Evolutionary conservation across 2,113 vertebrate species (phyloP), one percentile per base, ranked within the genome.

Genomic region (Leucosticte australis): DNA sequence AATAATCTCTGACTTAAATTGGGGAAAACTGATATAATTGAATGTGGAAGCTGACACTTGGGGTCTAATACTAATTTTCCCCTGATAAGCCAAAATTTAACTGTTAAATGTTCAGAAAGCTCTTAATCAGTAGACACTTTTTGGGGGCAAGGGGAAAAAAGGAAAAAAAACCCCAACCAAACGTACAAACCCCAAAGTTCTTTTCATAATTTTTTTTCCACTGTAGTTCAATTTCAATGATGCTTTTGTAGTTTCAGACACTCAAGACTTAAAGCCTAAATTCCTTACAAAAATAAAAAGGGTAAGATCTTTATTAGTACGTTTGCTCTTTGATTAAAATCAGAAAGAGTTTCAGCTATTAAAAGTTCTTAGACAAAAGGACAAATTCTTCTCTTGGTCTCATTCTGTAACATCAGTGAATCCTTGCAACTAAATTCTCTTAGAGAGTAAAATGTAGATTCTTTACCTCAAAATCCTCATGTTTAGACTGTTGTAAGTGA

Each of bases 91-190:
- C 3, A 63, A 82, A 47, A 42, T 65, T 39, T 50, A 47, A 20
- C 7, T 44, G 8, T 26, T 87, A 78, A 85, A 52, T 8, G 4
- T 71, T 75, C 55, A 67, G 30, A 87, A 87, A 85, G 9, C 3
- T 67, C 4, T 49, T 53, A 71, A 63, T 22, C 12, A 75, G 11
- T 35, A 27, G 14, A 33, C 17, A 28, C 0, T 35, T 57, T 71
- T 12, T 2, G 0, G 47, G 9, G 24, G 33, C 3, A 26, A 22
- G 11, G 4, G 2, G 1, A 9, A 12, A 57, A 68, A 47, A 7
- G 4, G 4, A 7, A 30, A 33, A 12, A 69, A 37, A 49, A 3
- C 0, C n/a, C n/a, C 15, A 42, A 42, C 6, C 2, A 4, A 53
- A 53, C 8, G 9, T 8, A 7, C 27, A 81, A 57, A 19, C 3